These are phyloP conservation scores for Erpobdella octoculata DNA, from an alignment of 2,888 invertebrate species.

Conservation along the genomic window DNA sequence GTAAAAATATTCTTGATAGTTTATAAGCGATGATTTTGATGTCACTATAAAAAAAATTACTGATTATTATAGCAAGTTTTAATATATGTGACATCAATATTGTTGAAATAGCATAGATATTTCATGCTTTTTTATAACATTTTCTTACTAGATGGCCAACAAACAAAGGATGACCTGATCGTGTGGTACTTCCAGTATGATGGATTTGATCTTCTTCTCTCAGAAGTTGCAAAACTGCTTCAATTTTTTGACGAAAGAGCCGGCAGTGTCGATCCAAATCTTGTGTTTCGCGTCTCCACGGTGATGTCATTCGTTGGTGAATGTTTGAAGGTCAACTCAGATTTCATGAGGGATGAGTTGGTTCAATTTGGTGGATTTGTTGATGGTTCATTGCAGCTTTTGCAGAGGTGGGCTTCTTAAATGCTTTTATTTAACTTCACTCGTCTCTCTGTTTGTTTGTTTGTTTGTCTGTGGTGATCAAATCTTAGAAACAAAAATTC, in stretches of 20 bases:
- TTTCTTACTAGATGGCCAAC: background rate
- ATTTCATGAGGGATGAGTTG: background rate
- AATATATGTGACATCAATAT: too few relatives aligned
- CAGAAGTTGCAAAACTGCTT: background rate
- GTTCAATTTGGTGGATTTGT: background rate
- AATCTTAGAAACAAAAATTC: too few relatives aligned
- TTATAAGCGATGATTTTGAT: too few relatives aligned
- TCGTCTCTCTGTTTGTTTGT: too few relatives aligned
- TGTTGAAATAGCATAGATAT: too few relatives aligned
- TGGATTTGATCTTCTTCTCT: background rate
- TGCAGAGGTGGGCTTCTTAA: background rate
- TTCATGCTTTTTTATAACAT: too few relatives aligned
- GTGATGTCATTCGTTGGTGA: background rate
- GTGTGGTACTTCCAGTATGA: background rate
- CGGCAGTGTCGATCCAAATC: background rate
- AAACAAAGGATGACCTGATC: background rate
- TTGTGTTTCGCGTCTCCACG: background rate
- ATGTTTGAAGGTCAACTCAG: background rate
- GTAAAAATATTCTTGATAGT: too few relatives aligned
- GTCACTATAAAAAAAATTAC: too few relatives aligned
- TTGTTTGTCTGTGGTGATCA: too few relatives aligned
- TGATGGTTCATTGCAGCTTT: background rate
- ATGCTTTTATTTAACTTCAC: too few relatives aligned
- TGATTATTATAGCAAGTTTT: too few relatives aligned
- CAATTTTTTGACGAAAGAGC: background rate